Percentiles rank a stretch among this genome's conserved stretches.
Conservation (phyloP, 1,140 invertebrate species). For the Trigoniulus corallinus region DNA sequence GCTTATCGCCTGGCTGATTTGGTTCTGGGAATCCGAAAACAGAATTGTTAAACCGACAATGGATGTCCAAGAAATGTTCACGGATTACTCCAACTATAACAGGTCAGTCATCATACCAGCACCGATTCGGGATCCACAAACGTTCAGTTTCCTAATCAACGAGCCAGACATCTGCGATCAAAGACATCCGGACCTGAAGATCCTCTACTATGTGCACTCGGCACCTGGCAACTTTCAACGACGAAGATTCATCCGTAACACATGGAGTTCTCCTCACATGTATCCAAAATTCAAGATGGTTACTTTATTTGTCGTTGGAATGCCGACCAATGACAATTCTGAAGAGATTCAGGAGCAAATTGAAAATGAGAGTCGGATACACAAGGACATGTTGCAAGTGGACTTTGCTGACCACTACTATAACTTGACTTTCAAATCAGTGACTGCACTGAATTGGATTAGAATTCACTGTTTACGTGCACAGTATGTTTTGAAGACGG, state of each 20-base stretch:
- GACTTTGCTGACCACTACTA: constrained; percentile 67
- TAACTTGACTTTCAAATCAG: constrained; percentile 70
- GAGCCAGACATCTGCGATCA: neutral
- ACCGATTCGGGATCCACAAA: no score
- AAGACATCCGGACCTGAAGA: constrained; percentile 2
- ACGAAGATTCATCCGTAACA: constrained; percentile 18
- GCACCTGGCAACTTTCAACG: constrained; percentile 15
- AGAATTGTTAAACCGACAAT: no score
- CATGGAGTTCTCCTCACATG: constrained; percentile 18
- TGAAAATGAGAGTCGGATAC: neutral
- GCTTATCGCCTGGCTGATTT: no score
- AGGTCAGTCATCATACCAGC: no score
- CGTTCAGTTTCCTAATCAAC: no score
- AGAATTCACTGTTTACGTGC: constrained; percentile 54
- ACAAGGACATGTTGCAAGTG: constrained; percentile 46
- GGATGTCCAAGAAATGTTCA: no score
- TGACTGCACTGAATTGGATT: constrained; percentile 68
- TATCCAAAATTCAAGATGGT: neutral
- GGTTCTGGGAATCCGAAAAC: no score
- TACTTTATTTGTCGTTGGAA: constrained; percentile 23
- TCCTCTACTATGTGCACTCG: constrained; percentile 21
- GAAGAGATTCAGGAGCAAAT: neutral
- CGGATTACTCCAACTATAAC: no score
- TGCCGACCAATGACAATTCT: constrained; percentile 11
- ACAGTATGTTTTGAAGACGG: constrained; percentile 62